Percentiles rank a stretch among this genome's conserved stretches.
Conservation (phyloP, 2,113 vertebrate genomes). For the Albula goreensis region DNA sequence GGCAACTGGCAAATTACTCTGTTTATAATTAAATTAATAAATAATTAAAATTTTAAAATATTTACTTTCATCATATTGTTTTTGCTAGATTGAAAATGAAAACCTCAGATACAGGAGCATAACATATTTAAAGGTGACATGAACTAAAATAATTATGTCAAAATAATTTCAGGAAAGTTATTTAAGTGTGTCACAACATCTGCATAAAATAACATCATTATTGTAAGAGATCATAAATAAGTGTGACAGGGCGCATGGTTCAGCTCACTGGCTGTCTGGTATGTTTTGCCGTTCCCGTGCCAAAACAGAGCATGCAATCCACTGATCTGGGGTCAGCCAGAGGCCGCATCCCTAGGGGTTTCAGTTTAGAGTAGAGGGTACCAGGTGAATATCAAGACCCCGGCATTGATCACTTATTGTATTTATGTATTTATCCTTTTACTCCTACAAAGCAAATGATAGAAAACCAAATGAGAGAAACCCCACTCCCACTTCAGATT, state of each 20-base stretch:
- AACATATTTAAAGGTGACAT: neutral
- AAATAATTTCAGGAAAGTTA: neutral
- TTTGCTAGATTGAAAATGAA: neutral
- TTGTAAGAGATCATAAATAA: neutral
- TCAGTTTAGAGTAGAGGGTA: conserved; percentile 62
- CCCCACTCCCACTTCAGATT: conserved; percentile 54
- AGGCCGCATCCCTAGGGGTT: conserved; percentile 55
- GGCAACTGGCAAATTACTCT: neutral
- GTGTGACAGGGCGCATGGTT: conserved; percentile 55
- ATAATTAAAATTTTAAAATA: neutral
- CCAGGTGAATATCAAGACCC: conserved; percentile 64
- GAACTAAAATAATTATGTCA: neutral
- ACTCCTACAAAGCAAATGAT: conserved; percentile 57
- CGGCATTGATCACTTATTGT: conserved; percentile 63
- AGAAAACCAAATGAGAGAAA: conserved; percentile 32
- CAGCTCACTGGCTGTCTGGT: conserved; percentile 63
- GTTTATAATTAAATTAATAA: neutral
- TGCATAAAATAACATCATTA: neutral
- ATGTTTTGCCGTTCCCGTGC: conserved; percentile 48
- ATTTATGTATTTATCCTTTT: neutral
- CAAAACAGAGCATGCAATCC: conserved; percentile 61
- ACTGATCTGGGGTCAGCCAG: conserved; percentile 60
- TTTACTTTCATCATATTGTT: neutral
- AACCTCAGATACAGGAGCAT: neutral
- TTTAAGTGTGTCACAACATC: neutral